Evolutionary conservation across 2,113 vertebrate genomes (phyloP).

Genomic region (Vanacampus margaritifer): DNA sequence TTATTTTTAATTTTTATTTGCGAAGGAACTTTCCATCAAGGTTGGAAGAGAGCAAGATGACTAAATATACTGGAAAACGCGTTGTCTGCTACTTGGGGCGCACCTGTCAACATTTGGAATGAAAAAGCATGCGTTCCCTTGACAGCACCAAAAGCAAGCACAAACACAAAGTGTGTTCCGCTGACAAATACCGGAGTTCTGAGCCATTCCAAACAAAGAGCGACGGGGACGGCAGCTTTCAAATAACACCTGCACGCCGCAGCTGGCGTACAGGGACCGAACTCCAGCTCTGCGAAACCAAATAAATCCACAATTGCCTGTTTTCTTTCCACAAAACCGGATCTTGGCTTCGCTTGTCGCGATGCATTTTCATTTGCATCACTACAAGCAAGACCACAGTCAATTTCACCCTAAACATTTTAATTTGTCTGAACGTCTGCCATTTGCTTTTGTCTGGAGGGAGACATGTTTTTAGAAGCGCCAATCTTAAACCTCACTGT

Average conservation of each 20-base stretch:
- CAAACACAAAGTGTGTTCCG: constrained; percentile 20
- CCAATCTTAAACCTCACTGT: constrained; percentile 35
- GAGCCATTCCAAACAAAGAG: constrained; percentile 40
- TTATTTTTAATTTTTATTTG: constrained; percentile 48
- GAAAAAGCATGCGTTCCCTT: constrained; percentile 45
- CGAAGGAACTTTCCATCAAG: constrained; percentile 43
- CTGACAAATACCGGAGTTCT: constrained; percentile 50
- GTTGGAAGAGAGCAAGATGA: constrained; percentile 39
- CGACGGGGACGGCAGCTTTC: constrained; percentile 28
- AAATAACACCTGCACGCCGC: constrained; percentile 49
- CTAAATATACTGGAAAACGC: constrained; percentile 48
- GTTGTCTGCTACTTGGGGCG: constrained; percentile 52
- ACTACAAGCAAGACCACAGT: constrained; percentile 39
- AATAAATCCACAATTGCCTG: constrained; percentile 16
- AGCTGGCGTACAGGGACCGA: constrained; percentile 34
- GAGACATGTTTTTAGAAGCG: constrained; percentile 44
- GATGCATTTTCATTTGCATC: too few relatives aligned
- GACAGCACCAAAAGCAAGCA: constrained; percentile 47
- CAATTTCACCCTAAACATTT: constrained; percentile 40
- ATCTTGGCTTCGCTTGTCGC: constrained; percentile 11
- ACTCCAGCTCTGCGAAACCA: constrained; percentile 28
- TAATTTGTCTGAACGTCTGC: constrained; percentile 43
- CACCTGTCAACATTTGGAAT: constrained; percentile 64
- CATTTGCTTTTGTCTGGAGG: constrained; percentile 26
- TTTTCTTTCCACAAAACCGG: background rate